Evolutionary conservation across 2,113 vertebrate species (phyloP).

Genomic region (Nettapus auritus): DNA sequence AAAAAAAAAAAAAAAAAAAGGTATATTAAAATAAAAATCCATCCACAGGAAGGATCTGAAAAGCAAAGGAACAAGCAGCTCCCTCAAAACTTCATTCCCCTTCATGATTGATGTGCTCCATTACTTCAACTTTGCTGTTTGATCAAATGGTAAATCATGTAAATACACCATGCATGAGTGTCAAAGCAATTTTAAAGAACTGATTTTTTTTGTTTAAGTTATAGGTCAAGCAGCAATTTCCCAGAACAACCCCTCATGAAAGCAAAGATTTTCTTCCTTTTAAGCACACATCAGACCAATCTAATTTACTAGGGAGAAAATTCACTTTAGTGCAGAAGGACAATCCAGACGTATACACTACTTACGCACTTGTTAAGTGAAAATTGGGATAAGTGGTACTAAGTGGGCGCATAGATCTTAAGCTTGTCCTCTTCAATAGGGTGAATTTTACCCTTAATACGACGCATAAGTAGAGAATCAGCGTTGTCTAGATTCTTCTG

Average conservation of each 20-base stretch:
- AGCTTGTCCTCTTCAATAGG: slow-evolving; percentile 63
- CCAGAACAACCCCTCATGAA: slow-evolving; percentile 46
- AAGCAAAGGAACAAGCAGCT: background rate
- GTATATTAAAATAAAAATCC: background rate
- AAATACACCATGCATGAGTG: background rate
- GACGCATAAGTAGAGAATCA: slow-evolving; percentile 28
- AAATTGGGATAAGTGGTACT: slow-evolving; percentile 69
- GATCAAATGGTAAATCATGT: slow-evolving; percentile 13
- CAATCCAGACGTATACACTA: slow-evolving; percentile 45
- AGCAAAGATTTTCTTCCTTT: slow-evolving; percentile 59
- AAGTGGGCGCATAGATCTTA: slow-evolving; percentile 70
- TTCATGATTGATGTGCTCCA: background rate
- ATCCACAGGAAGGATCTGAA: background rate
- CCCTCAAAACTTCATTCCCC: background rate
- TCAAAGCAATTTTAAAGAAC: background rate
- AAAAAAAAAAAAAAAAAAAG: slow-evolving; percentile 28
- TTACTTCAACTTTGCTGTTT: slow-evolving; percentile 5
- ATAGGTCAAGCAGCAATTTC: slow-evolving; percentile 51
- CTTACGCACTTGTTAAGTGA: slow-evolving; percentile 64
- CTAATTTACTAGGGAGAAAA: slow-evolving; percentile 67
- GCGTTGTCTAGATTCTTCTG: slow-evolving; percentile 32
- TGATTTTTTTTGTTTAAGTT: slow-evolving; percentile 40
- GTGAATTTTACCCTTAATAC: slow-evolving; percentile 52
- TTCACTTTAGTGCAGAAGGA: slow-evolving; percentile 64
- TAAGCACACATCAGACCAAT: slow-evolving; percentile 63